These are phyloP conservation scores for Conchocele bisecta DNA, from an alignment of 2,888 invertebrate genomes.

Conservation along the genomic window DNA sequence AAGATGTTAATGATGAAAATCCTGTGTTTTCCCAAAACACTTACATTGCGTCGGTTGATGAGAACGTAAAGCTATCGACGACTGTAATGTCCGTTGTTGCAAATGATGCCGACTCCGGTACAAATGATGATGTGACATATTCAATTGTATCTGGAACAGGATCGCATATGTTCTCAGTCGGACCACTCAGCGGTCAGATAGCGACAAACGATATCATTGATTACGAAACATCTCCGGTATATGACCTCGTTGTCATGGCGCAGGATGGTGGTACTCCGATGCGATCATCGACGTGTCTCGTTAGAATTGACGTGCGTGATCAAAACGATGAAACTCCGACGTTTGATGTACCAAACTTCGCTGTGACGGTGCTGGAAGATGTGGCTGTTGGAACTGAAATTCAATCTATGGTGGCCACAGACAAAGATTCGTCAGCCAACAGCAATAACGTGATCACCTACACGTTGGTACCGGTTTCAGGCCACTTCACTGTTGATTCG, in stretches of 20 bases:
- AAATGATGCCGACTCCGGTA: slow-evolving; percentile 58
- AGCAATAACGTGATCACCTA: slow-evolving; percentile 71
- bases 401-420: slow-evolving; percentile 61
- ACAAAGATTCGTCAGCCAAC: slow-evolving; percentile 66
- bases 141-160: slow-evolving; percentile 64
- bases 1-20: slow-evolving; percentile 68
- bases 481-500: slow-evolving; percentile 61
- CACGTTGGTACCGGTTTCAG: slow-evolving; percentile 33
- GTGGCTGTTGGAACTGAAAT: slow-evolving; percentile 60
- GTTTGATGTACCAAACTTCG: slow-evolving; percentile 56
- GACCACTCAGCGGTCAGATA: slow-evolving; percentile 61
- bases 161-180: slow-evolving; percentile 63
- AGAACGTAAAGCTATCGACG: slow-evolving; percentile 51
- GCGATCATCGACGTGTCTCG: slow-evolving; percentile 60
- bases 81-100: slow-evolving; percentile 51
- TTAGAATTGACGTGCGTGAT: slow-evolving; percentile 63
- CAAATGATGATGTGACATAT: slow-evolving; percentile 66
- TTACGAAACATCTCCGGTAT: slow-evolving; percentile 65
- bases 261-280: slow-evolving; percentile 65
- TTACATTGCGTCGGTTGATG: slow-evolving; percentile 58
- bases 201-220: slow-evolving; percentile 64
- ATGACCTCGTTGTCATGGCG: slow-evolving; percentile 64
- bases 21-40: slow-evolving; percentile 59
- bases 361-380: slow-evolving; percentile 61
- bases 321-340: slow-evolving; percentile 72